Evolutionary conservation across 2,797 vertebrate species (phyloP), one percentile per base, ranked within the genome.

Genomic region (Picus viridis): DNA sequence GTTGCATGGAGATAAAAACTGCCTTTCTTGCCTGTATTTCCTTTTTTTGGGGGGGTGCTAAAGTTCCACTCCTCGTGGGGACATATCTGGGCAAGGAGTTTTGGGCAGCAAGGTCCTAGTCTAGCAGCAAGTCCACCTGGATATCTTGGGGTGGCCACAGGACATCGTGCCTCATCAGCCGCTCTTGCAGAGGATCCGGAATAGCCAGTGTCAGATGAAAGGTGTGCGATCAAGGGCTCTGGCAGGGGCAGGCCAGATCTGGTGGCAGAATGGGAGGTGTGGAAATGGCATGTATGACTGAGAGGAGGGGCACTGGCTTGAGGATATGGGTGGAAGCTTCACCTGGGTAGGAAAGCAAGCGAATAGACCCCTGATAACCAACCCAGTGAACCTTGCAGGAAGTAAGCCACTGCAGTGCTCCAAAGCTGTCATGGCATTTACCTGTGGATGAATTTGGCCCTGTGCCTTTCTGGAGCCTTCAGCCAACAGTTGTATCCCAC

Each of bases 141-240:
- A 49, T 43, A 10, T 47, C 19, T 34, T 3, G 3, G 14, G 11
- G 17, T 53, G 54, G 30, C 32, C 1, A 1, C 8, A 18, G 49
- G 54, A 57, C 39, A 12, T 54, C 53, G 65, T 63, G n/a, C 58
- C 34, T 58, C 5, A 1, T 22, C 1, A 8, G 16, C 54, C 12
- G 3, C 29, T 77, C 36, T 64, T 0, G 0, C 5, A 0, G 2
- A n/a, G 3, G 4, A 12, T 36, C 53, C 73, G 72, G 12, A 30
- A 17, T 14, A 76, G 36, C 59, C 1, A 49, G 5, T 49, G 47
- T 49, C 10, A 49, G 47, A 49, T 47, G 9, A 22, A 47, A 10
- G 2, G 16, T 65, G 27, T 1, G 3, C 36, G 61, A 30, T 5
- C 0, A 0, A 30, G 29, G 18, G 13, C 69, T 1, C 0, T 57